A percentile compares a stretch with the other conserved stretches of the same genome.
phyloP scores from a whole-genome alignment of 2,113 vertebrate species.

The Benitochromis conjunctus region DNA sequence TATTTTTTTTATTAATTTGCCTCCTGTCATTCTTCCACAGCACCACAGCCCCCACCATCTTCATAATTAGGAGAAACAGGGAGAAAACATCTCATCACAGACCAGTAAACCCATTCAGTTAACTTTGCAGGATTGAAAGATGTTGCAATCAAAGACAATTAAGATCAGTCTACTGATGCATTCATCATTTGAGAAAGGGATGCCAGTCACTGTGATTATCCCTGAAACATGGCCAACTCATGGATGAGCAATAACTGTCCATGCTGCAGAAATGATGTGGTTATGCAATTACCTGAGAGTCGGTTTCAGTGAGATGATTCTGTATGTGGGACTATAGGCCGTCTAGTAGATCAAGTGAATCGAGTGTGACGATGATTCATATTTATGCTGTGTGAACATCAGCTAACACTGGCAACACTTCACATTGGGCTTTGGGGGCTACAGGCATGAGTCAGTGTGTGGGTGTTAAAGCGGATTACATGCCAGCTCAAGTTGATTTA shows the following conservation, averaged over 20 bases:
- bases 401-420: conserved; percentile 7
- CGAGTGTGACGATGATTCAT: conserved; percentile 12
- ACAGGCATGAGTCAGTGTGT: conserved; percentile 10
- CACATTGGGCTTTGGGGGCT: neutral
- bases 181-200: conserved; percentile 18
- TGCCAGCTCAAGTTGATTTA: neutral
- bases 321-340: neutral
- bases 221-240: neutral
- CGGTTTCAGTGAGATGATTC: neutral
- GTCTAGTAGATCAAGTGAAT: neutral
- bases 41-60: neutral
- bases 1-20: neutral
- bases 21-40: neutral
- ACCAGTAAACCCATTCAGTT: conserved; percentile 65
- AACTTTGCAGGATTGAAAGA: conserved; percentile 44
- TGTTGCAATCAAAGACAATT: conserved; percentile 64
- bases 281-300: conserved; percentile 36
- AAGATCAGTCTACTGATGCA: conserved; percentile 41
- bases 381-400: neutral
- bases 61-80: conserved; percentile 46
- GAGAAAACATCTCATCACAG: conserved; percentile 59
- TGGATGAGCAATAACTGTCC: neutral
- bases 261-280: conserved; percentile 6
- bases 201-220: conserved; percentile 13
- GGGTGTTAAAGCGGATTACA: neutral